Conservation (phyloP, 2,797 vertebrate species). For the Scomberomorus guttatus region DNA sequence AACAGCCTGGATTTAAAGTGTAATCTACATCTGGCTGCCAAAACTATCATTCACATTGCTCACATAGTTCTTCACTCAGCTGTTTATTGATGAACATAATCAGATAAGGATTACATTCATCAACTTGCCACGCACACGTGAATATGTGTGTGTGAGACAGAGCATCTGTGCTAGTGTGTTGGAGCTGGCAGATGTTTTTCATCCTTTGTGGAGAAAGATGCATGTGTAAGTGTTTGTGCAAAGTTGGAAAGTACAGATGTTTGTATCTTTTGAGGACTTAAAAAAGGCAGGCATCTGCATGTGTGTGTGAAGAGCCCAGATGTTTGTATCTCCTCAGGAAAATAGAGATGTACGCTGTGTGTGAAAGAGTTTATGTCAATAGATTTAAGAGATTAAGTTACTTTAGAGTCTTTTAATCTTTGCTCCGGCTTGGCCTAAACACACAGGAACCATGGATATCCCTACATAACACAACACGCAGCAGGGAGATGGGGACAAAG, state of each 20-base stretch:
- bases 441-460: constrained; percentile 54
- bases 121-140: background rate
- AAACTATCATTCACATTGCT: constrained; percentile 12
- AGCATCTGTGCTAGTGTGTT: background rate
- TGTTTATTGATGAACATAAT: constrained; percentile 64
- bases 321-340: constrained; percentile 59
- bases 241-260: constrained; percentile 34
- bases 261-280: constrained; percentile 35
- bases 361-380: constrained; percentile 67
- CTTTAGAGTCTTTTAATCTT: constrained; percentile 63
- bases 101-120: constrained; percentile 31
- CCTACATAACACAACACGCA: constrained; percentile 36
- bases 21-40: constrained; percentile 39
- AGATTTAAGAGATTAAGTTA: constrained; percentile 60
- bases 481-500: background rate
- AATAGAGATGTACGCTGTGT: constrained; percentile 47
- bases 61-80: constrained; percentile 39
- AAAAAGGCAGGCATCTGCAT: background rate
- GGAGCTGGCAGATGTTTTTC: constrained; percentile 50
- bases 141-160: background rate
- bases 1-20: constrained; percentile 27
- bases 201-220: constrained; percentile 21
- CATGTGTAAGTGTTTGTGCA: constrained; percentile 20
- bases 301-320: constrained; percentile 39
- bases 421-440: constrained; percentile 42